Percentiles rank a stretch among this genome's conserved stretches.
Conservation (phyloP, 2,797 vertebrate genomes). For the Mormyrus hasselquistii region DNA sequence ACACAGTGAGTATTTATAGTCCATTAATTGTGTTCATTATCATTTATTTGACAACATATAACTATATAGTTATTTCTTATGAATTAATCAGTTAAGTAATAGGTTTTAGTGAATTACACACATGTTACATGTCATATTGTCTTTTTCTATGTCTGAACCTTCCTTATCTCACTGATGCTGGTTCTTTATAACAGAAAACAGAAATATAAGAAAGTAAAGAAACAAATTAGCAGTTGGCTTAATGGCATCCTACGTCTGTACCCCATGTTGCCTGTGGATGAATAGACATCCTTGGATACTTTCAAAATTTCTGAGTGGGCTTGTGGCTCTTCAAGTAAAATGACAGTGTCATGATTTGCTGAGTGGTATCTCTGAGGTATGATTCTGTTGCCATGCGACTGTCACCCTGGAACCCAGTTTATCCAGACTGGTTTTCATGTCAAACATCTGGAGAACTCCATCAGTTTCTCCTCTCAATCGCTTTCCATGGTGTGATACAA, state of each 20-base stretch:
- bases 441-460: not conserved
- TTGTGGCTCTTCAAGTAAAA: not conserved
- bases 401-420: not conserved
- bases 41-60: not conserved
- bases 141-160: not conserved
- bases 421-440: not conserved
- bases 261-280: not conserved
- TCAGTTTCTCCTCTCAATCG: not conserved
- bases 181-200: not conserved
- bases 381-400: not conserved
- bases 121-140: not conserved
- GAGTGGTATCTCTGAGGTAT: not conserved
- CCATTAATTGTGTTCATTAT: not conserved
- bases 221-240: not conserved
- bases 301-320: not conserved
- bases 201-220: not conserved
- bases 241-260: not conserved
- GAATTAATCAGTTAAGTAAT: not conserved
- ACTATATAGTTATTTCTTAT: not conserved
- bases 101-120: not conserved
- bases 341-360: not conserved
- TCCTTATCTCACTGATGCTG: not conserved
- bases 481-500: not conserved
- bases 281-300: not conserved
- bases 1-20: not conserved